A percentile compares a stretch with the other conserved stretches of the same genome.
phyloP scores from a whole-genome alignment of 1,140 invertebrate species.

The Scaptomyza hsui region DNA sequence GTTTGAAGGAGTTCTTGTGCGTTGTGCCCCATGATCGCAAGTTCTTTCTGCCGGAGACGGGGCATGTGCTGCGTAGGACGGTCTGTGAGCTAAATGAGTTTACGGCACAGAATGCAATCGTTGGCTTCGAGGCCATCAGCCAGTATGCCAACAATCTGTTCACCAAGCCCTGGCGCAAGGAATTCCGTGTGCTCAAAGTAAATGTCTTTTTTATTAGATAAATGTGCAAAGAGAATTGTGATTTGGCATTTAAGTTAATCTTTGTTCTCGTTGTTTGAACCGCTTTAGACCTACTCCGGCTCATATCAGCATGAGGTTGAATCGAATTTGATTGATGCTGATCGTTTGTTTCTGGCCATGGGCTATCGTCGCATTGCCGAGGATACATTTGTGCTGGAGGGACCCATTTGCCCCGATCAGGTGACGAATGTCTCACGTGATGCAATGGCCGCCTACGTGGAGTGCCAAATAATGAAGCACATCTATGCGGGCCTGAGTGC shows the following conservation, averaged over 20 bases:
- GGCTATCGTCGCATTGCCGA: conserved; percentile 88
- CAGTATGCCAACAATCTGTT: conserved; percentile 93
- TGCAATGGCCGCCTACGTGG: conserved; percentile 94
- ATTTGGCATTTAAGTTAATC: background rate
- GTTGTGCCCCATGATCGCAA: conserved; percentile 91
- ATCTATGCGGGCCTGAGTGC: conserved; percentile 83
- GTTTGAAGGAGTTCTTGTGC: conserved; percentile 90
- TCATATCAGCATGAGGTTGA: conserved; percentile 94
- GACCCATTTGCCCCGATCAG: conserved; percentile 91
- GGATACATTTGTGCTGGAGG: conserved; percentile 86
- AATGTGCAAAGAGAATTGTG: too few relatives aligned
- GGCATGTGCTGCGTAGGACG: conserved; percentile 89
- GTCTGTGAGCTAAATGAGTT: conserved; percentile 89
- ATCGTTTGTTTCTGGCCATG: conserved; percentile 91
- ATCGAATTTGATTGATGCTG: conserved; percentile 90
- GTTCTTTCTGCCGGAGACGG: conserved; percentile 90
- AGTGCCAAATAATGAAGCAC: conserved; percentile 91
- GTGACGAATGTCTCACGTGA: conserved; percentile 91
- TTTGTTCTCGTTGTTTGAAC: background rate
- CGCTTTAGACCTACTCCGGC: conserved; percentile 90
- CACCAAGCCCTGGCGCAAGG: conserved; percentile 94
- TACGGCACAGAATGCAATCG: conserved; percentile 90
- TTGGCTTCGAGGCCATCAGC: conserved; percentile 92
- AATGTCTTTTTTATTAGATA: conserved; percentile 14
- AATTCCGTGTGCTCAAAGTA: conserved; percentile 92